phyloP scores from a whole-genome alignment of 2,888 invertebrate species.

The Andrena fulva region DNA sequence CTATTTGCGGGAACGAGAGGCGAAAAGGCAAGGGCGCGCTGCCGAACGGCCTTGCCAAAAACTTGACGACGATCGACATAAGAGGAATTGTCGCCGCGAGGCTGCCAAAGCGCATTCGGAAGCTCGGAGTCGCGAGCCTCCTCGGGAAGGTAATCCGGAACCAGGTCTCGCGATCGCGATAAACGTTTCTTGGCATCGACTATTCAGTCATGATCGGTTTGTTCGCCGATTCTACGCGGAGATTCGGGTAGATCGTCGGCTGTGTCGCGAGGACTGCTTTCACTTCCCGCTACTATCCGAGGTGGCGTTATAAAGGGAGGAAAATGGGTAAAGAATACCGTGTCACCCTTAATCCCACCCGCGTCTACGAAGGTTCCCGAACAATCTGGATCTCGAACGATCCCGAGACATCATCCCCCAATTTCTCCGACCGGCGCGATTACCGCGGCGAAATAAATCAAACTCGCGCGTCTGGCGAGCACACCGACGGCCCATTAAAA shows the following conservation, averaged over 20 bases:
- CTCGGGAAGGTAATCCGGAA: constrained; percentile 33
- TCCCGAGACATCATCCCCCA: neutral
- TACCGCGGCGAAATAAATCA: constrained; percentile 20
- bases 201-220: constrained; percentile 22
- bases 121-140: constrained; percentile 28
- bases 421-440: neutral
- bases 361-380: too few species aligned
- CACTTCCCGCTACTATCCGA: neutral
- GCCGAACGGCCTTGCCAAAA: constrained; percentile 62
- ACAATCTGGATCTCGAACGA: neutral
- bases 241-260: neutral
- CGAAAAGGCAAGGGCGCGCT: constrained; percentile 63
- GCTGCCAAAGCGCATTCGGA: constrained; percentile 53
- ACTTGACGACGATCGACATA: constrained; percentile 51
- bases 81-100: constrained; percentile 44
- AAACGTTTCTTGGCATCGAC: constrained; percentile 32
- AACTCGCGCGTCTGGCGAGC: neutral
- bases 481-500: constrained; percentile 31
- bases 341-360: too few species aligned
- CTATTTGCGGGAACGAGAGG: constrained; percentile 55
- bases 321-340: too few species aligned
- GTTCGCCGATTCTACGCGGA: constrained; percentile 5
- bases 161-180: constrained; percentile 30
- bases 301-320: too few species aligned
- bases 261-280: neutral